A percentile compares a stretch with the other conserved stretches of the same genome.
phyloP scores from a whole-genome alignment of 2,113 vertebrate species.

The Lutjanus erythropterus region DNA sequence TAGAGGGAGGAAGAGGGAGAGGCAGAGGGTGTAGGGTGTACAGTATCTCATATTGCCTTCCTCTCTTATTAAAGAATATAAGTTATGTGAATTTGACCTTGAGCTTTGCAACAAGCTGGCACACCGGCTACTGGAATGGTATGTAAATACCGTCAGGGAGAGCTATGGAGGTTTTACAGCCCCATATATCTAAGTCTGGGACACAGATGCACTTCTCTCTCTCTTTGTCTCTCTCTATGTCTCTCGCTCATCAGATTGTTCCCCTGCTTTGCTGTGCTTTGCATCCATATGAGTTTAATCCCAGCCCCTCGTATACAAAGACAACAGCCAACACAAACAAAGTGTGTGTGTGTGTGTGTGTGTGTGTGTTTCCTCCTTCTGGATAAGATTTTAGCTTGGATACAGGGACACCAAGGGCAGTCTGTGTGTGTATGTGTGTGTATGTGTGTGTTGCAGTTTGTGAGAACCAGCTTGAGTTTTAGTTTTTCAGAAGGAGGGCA shows the following conservation, averaged over 20 bases:
- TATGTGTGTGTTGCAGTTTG: not conserved
- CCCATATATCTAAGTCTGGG: constrained; percentile 68
- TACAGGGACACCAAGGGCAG: constrained; percentile 18
- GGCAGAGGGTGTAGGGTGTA: constrained; percentile 34
- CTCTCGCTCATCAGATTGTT: constrained; percentile 50
- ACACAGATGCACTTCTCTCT: constrained; percentile 32
- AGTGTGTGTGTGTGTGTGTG: not conserved
- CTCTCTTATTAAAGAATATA: constrained; percentile 61
- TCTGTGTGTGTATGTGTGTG: not conserved
- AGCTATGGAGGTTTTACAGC: constrained; percentile 66
- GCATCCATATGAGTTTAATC: constrained; percentile 68
- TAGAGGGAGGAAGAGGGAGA: constrained; percentile 19
- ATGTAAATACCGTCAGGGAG: constrained; percentile 70
- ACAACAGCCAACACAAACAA: constrained; percentile 33
- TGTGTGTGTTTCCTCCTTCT: constrained; percentile 17
- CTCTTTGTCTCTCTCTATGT: constrained; percentile 16
- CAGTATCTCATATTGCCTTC: constrained; percentile 27
- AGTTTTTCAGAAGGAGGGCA: not conserved
- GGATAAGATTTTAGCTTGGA: constrained; percentile 25
- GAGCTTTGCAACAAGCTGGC: constrained; percentile 64
- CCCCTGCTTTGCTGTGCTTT: constrained; percentile 55
- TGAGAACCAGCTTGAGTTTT: not conserved
- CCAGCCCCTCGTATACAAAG: constrained; percentile 26
- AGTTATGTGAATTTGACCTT: constrained; percentile 78
- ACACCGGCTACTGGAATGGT: constrained; percentile 48